Evolutionary conservation across 2,888 invertebrate genomes (phyloP).

Genomic region (Chromoteleia sp.): DNA sequence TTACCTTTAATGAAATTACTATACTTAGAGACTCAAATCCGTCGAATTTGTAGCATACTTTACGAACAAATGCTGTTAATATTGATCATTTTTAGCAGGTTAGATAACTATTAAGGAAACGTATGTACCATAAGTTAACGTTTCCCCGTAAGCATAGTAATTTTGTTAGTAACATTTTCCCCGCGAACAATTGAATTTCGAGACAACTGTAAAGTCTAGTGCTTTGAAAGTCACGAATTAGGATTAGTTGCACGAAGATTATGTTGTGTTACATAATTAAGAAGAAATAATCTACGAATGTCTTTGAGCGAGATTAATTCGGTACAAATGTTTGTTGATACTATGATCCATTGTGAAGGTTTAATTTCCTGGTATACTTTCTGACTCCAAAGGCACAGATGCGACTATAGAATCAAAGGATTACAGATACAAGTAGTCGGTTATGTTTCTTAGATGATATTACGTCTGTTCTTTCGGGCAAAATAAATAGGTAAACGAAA

Average conservation of each 20-base stretch:
- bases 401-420: constrained; percentile 5
- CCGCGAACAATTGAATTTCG: too few relatives aligned
- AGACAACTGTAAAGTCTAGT: too few relatives aligned
- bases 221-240: not conserved
- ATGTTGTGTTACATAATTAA: constrained; percentile 1
- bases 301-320: constrained; percentile 4
- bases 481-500: not conserved
- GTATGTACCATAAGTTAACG: too few relatives aligned
- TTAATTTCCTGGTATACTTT: constrained; percentile 20
- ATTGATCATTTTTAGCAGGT: too few relatives aligned
- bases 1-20: too few relatives aligned
- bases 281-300: constrained; percentile 1
- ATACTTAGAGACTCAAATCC: too few relatives aligned
- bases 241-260: constrained; percentile 1
- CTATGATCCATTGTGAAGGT: constrained; percentile 6
- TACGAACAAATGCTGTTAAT: too few relatives aligned
- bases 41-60: too few relatives aligned
- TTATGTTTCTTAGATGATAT: constrained; percentile 13
- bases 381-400: constrained; percentile 6
- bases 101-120: too few relatives aligned
- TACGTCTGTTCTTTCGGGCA: not conserved
- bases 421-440: constrained; percentile 13
- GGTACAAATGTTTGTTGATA: constrained; percentile 5
- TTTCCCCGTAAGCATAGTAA: too few relatives aligned
- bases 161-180: too few relatives aligned